Conservation (phyloP, 2,797 vertebrate species). For the Tokudaia muenninki region DNA sequence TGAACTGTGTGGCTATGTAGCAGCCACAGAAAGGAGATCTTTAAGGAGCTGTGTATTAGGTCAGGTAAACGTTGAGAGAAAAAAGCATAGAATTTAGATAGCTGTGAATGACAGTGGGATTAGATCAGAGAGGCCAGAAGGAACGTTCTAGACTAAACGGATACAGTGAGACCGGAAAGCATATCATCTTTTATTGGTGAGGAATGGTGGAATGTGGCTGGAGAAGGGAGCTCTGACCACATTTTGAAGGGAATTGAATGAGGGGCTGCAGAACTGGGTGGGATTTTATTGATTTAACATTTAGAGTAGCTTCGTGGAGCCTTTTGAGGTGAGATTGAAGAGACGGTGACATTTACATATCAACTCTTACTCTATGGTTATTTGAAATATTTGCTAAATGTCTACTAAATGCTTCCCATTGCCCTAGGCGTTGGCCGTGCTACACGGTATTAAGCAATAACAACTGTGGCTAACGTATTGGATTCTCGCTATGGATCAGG, state of each 20-base stretch:
- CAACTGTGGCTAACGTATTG: not conserved
- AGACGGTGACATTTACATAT: not conserved
- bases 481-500: not conserved
- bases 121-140: not conserved
- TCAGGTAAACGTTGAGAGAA: not conserved
- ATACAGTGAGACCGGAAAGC: slow-evolving; percentile 8
- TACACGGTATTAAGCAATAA: not conserved
- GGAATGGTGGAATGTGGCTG: not conserved
- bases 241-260: slow-evolving; percentile 16
- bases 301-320: not conserved
- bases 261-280: not conserved
- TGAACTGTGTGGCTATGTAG: not conserved
- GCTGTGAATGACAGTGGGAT: not conserved
- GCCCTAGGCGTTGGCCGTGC: not conserved
- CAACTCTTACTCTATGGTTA: not conserved
- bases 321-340: not conserved
- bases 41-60: not conserved
- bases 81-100: not conserved
- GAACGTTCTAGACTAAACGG: not conserved
- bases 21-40: not conserved
- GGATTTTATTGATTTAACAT: not conserved
- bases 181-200: not conserved
- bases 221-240: not conserved
- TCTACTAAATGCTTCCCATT: not conserved
- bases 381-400: not conserved